Evolutionary conservation across 1,140 invertebrate genomes (phyloP), one percentile per base, ranked within the genome.

Genomic region (Uloborus diversus): DNA sequence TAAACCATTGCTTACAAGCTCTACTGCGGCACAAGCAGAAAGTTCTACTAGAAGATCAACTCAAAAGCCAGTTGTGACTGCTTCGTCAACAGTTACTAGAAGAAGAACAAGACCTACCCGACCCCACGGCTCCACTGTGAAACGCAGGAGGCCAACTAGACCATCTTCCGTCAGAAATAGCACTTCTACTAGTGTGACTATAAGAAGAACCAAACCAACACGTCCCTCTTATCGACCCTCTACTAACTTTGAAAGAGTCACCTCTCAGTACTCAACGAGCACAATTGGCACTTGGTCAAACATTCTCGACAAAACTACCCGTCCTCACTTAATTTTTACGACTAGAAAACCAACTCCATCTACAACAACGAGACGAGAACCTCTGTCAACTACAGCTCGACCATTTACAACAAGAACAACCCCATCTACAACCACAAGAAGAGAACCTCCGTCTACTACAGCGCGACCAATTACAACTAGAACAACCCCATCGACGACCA

Each of bases 181-280:
- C n/a, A n/a, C n/a, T n/a, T n/a, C n/a, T n/a, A 75, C 42, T 17
- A 20, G 56, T 32, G 13, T n/a, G 4, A 78, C 65, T n/a, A n/a
- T n/a, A n/a, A 59, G 73, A 28, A 78, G 35, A 30, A 78, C 73
- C 4, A 53, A 49, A 30, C 73, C 73, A 23, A 78, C 73, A 3
- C 65, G 30, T 14, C 73, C 73, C 3, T 51, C 75, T 28, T 25
- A 85, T 85, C 83, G 82, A 82, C 30, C 86, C 86, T 0, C 83
- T 86, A 23, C 28, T 76, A 17, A 4, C 82, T 66, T 84, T 80
- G 80, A 85, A 84, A 81, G 84, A 62, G 33, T 1, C 73, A 9
- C 27, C 69, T 4, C 20, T 23, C 7, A 53, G 49, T 53, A 53
- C 49, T n/a, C n/a, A 17, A 53, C 49, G 20, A 4, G 33, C 47